A percentile compares a stretch with the other conserved stretches of the same genome.
Evolutionary conservation across 2,113 vertebrate genomes (phyloP).

Genomic region (Athene cunicularia): DNA sequence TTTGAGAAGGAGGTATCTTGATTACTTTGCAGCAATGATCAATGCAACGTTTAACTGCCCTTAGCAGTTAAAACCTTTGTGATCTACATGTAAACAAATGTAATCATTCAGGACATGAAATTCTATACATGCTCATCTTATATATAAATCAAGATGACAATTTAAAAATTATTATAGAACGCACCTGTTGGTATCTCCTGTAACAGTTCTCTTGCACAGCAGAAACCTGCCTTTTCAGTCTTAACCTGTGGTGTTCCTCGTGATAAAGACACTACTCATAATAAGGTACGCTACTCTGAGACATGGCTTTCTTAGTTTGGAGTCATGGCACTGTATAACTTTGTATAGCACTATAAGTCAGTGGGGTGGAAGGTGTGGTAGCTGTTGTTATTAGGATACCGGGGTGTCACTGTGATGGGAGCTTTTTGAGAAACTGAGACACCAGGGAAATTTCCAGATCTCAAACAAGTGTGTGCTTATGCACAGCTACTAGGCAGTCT

Average conservation of each 20-base stretch:
- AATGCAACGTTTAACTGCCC: not conserved
- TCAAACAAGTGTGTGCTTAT: fast-evolving
- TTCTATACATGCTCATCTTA: not conserved
- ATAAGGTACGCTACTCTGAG: not conserved
- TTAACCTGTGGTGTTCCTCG: not conserved
- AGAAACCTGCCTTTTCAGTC: not conserved
- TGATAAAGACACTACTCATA: no score
- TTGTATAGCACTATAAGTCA: not conserved
- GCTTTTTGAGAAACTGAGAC: not conserved
- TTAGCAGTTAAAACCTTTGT: not conserved
- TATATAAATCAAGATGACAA: not conserved
- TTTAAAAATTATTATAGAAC: not conserved
- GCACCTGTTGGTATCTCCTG: not conserved
- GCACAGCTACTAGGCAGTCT: not conserved
- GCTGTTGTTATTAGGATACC: not conserved
- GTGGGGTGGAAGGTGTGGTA: not conserved
- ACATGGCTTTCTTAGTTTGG: not conserved
- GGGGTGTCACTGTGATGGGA: not conserved
- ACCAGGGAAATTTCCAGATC: not conserved
- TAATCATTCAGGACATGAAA: not conserved
- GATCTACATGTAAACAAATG: not conserved
- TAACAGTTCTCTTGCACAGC: not conserved
- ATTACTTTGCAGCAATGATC: constrained; percentile 27
- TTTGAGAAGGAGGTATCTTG: not conserved
- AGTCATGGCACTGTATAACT: not conserved